Base-by-base conservation (phyloP, 1,140 invertebrate species). In the Cryptotermes secundus region DNA sequence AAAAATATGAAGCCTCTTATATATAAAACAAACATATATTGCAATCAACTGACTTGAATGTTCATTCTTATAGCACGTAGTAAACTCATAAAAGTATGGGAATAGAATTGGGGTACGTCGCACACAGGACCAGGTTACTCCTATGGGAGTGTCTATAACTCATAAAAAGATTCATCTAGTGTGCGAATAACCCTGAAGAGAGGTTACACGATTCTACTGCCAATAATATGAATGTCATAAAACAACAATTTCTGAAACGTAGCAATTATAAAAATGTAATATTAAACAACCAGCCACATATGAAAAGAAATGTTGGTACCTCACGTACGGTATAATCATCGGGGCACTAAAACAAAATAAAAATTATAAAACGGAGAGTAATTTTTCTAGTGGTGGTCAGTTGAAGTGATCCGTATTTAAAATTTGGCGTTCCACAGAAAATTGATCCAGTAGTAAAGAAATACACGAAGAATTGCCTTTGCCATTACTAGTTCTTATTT, bases 221-320 rank as follows among this genome's bases (percentile, higher is more conserved):
- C 59, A 72, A 72, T 72, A n/a, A 31, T 72, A 72, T 72, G 59
- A 31, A 72, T 72, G 59, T 14, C 7, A 72, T 9, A 72, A n/a
- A 72, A 26, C 31, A 72, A 72, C 59, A 72, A 72, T 72, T 72
- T n/a, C 59, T 72, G 59, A 72, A 72, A 72, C 59, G 59, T 72
- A 72, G n/a, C 59, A 72, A 72, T 72, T 72, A 72, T 31, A 72
- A 72, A 72, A 31, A 72, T 72, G 1, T 72, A n/a, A 72, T 72
- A 72, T 26, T 72, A 72, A 72, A 72, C 19, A 72, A 72, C 26
- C 59, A 72, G 14, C 59, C 26, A n/a, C 59, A 72, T 16, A 72
- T 7, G 1, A 4, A 31, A 31, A 72, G 59, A 59, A 59, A n/a
- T 24, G 19, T 26, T 9, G 19, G 6, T 16, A 59, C 4, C 53